Base-by-base conservation (phyloP, 2,113 vertebrate species). In the Mormoops blainvillei region DNA sequence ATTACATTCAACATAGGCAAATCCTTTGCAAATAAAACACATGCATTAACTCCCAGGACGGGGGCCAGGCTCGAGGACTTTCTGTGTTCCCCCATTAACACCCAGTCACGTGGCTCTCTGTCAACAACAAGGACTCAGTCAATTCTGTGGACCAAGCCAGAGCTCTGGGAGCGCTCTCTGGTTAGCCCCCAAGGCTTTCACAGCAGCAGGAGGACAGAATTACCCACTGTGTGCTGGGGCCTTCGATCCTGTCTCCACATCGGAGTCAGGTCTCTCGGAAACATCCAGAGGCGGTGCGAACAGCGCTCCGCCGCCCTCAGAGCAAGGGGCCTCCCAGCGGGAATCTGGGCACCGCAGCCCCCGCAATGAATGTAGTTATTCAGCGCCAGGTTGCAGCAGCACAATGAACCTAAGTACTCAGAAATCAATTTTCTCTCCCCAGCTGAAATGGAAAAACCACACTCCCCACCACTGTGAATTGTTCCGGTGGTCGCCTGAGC, bases 391-490 rank as follows among this genome's bases (percentile, higher is more conserved):
- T 38, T 31, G 24, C 81, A 31, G 73, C 36, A 24, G 71, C 58
- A 84, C 95, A 77, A 68, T 2, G 70, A 76, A 63, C 38, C 89
- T 38, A 58, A 88, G 84, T 67, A 68, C 86, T 80, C 8, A 10
- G 86, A 94, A 89, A 86, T 88, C 85, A 68, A 65, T 86, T 92
- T 90, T 82, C 83, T 95, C 90, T 82, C 71, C 88, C 20, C 28
- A 78, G 87, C 89, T 12, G 2, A 94, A 71, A 89, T 0, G 22
- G 78, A 83, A 84, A 96, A 95, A 68, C 74, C 89, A 52, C 91
- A 82, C 45, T 70, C 28, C 41, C 43, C n/a, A 67, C 65, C 43
- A 28, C 1, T 26, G 58, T 48, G 45, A 6, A 4, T 38, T n/a
- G 45, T 86, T 50, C 87, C 8, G 5, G 89, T 77, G 94, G 92